Evolutionary conservation across 2,113 vertebrate genomes (phyloP), one percentile per base, ranked within the genome.

Genomic region (Myrmophylax atrothorax): DNA sequence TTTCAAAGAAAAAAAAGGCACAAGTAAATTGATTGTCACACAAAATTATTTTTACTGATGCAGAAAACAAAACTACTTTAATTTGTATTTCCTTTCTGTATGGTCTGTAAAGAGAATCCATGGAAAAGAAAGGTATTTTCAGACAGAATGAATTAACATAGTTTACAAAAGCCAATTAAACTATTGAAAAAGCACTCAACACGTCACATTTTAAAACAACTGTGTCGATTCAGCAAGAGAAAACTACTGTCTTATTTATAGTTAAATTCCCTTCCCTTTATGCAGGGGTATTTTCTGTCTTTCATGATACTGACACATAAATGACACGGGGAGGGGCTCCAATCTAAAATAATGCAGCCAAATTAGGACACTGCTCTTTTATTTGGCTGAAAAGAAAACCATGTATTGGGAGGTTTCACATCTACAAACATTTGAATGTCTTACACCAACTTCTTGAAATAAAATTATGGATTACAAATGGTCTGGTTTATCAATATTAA

Each of bases 131-230:
- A 73, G 37, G 40, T 75, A 84, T 89, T 94, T 93, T 60, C 60
- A 73, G 69, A 70, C 52, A 79, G 50, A 87, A 75, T 37, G 31
- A 82, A 85, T 95, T 78, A 91, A 35, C 3, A 3, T 16, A 9
- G 64, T 35, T 89, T 52, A 94, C 50, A 91, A 62, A 94, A 87
- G 33, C 55, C 47, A 94, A 70, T 79, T n/a, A 74, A 87, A 59
- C 62, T 80, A 94, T 9, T 89, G 91, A 68, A 76, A 63, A 89
- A 91, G 53, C 49, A 91, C 35, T 80, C 84, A 85, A 47, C 23
- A 31, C 17, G 37, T 12, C 49, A 64, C 72, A 38, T 68, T 94
- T 88, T 78, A 78, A 78, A 94, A 42, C 64, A 86, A 86, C 9
- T 33, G 18, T 31, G n/a, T 78, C 52, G 23, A 69, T 69, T 75